Evolutionary conservation across 2,888 invertebrate genomes (phyloP), one percentile per base, ranked within the genome.

Genomic region (Drosophila pegasa): DNA sequence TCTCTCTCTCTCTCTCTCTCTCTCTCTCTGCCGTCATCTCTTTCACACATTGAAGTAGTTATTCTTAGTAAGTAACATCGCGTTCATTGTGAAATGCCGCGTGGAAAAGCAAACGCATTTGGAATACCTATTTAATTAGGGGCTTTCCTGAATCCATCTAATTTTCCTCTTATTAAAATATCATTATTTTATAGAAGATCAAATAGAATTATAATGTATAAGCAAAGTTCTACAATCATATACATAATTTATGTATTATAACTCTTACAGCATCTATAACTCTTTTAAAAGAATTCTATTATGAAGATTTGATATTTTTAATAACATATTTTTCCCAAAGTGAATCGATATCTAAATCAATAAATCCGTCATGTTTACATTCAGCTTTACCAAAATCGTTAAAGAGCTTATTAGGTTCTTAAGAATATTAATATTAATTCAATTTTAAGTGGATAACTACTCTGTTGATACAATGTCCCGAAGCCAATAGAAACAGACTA

Each of bases 381-480:
- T 7, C 10, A 9, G 12, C 29, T 29, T 29, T 12, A 18, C 12
- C 29, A 0, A 45, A 16, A 16, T 16, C n/a, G 1, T n/a, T 9
- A n/a, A 3, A 25, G 9, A 9, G 3, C n/a, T 45, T 16, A 45
- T 14, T 25, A 22, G 25, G 9, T 10, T 27, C 2, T 4, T 1
- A 14, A 20, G 10, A 25, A 25, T 25, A 43, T 9, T 14, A 27
- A 10, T 27, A 29, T 29, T 10, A 16, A 45, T 18, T 16, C 1
- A 29, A 10, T 45, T 18, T 29, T 45, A 12, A 45, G 45, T 45
- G n/a, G 27, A 16, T 45, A 45, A 45, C 1, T 18, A 7, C 27
- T 45, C 6, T 45, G 45, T 29, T 29, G 45, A 45, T 45, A 29
- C 12, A 6, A 45, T 29, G 16, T 45, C 45, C 27, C 27, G 12